Evolutionary conservation across 2,888 invertebrate genomes (phyloP).

Genomic region (Pandemis heparana): DNA sequence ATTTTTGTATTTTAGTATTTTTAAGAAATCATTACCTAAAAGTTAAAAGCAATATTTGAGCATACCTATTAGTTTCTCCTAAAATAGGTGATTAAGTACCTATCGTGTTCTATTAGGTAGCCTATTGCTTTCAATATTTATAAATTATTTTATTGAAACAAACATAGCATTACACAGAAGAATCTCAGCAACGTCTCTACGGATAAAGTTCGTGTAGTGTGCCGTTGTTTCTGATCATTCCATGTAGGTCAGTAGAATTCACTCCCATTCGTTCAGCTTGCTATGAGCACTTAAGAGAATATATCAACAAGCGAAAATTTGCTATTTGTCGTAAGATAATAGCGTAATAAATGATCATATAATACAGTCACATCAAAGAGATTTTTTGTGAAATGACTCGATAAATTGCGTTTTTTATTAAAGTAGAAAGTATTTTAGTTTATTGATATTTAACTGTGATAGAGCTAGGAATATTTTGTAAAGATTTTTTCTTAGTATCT

Average conservation of each 20-base stretch:
- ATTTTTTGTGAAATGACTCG: slow-evolving; percentile 26
- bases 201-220: slow-evolving; percentile 50
- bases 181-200: slow-evolving; percentile 59
- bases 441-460: slow-evolving; percentile 84
- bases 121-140: slow-evolving; percentile 33
- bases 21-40: slow-evolving; percentile 20
- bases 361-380: neutral
- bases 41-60: slow-evolving; percentile 25
- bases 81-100: neutral
- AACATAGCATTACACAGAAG: slow-evolving; percentile 55
- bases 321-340: slow-evolving; percentile 7
- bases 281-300: slow-evolving; percentile 1
- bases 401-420: slow-evolving; percentile 18
- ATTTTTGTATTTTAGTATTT: slow-evolving; percentile 28
- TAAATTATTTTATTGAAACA: slow-evolving; percentile 42
- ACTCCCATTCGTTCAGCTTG: slow-evolving; percentile 17
- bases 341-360: slow-evolving; percentile 8
- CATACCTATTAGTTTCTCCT: slow-evolving; percentile 18
- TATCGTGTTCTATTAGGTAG: slow-evolving; percentile 2
- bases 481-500: slow-evolving; percentile 45
- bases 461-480: slow-evolving; percentile 75
- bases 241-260: slow-evolving; percentile 54
- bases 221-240: slow-evolving; percentile 65
- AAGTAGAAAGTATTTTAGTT: slow-evolving; percentile 50
- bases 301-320: slow-evolving; percentile 21